phyloP scores from a whole-genome alignment of 2,888 invertebrate genomes.

The Allolobophora icterica region DNA sequence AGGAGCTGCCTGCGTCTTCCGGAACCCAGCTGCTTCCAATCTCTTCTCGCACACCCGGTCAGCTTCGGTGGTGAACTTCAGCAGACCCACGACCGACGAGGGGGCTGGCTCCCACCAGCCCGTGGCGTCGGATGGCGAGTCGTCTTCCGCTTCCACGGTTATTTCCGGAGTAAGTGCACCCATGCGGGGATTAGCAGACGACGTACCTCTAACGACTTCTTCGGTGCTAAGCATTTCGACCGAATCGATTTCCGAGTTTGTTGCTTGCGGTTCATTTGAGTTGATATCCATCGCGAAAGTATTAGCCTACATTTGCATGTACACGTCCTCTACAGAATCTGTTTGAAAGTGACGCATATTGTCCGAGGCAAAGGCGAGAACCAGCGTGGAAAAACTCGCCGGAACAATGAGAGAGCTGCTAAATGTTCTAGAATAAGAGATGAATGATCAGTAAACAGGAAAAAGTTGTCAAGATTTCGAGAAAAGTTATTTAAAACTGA shows the following conservation, averaged over 20 bases:
- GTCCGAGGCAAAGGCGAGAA: not conserved
- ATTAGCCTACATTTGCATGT: not conserved
- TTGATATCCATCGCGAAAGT: not conserved
- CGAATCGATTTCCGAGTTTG: not conserved
- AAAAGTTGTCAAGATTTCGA: not conserved
- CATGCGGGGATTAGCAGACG: not conserved
- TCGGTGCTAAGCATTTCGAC: not conserved
- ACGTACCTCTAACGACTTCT: not conserved
- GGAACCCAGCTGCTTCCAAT: not conserved
- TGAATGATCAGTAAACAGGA: not conserved
- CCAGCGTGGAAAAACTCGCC: not conserved
- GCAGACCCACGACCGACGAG: not conserved
- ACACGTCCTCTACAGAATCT: not conserved
- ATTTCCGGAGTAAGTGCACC: not conserved
- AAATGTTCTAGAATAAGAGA: too few relatives aligned
- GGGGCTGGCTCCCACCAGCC: not conserved
- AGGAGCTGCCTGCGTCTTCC: not conserved
- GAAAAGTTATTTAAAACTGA: not conserved
- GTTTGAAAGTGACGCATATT: not conserved
- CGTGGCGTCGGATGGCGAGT: not conserved
- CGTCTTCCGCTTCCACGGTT: constrained; percentile 5
- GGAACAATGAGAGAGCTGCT: not conserved
- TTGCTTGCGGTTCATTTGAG: not conserved
- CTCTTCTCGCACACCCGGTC: not conserved
- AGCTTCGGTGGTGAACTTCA: not conserved